Evolutionary conservation across 2,888 invertebrate species (phyloP), one percentile per base, ranked within the genome.

Genomic region (Augochlorella aurata): DNA sequence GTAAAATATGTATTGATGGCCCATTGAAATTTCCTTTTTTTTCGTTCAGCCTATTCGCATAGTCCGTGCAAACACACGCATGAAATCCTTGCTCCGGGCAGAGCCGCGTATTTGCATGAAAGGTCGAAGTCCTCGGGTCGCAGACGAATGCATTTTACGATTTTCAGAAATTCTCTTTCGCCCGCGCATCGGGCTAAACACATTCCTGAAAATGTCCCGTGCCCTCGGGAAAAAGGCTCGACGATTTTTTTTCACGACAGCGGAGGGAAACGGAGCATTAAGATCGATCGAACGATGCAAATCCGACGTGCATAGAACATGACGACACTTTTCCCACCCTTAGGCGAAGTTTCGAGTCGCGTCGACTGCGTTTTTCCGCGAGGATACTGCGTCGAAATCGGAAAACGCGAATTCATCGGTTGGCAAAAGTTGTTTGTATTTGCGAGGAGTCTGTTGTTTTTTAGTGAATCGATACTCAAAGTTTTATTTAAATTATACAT

Each of bases 81-180:
- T 61, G 16, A 29, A 61, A 61, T 61, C 61, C 61, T 14, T 29
- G 24, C 29, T 3, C 61, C 61, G 29, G 1, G 16, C 24, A 29
- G 16, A 29, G 16, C 29, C 16, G 16, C 61, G 8, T 44, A 63
- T 63, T 63, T 44, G 18, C 63, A 4, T n/a, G 3, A 29, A 44
- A 38, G 38, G 44, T 38, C 18, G 63, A 63, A 63, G 18, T 18
- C 18, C 63, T 44, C 38, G 67, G 9, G 16, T 16, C 24, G 21
- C 7, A 67, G 49, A 8, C 24, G 5, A 49, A 24, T 24, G 21
- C 24, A 16, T 63, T 63, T 38, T 29, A 44, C 38, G 63, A 44
- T 63, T 63, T 63, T 63, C n/a, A 63, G n/a, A 63, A 63, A 63
- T 63, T 63, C 63, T 63, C 63, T 63, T 63, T 63, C 12, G n/a